A percentile compares a stretch with the other conserved stretches of the same genome.
Conservation (phyloP, 2,888 invertebrate genomes). For the Cloeon dipterum region DNA sequence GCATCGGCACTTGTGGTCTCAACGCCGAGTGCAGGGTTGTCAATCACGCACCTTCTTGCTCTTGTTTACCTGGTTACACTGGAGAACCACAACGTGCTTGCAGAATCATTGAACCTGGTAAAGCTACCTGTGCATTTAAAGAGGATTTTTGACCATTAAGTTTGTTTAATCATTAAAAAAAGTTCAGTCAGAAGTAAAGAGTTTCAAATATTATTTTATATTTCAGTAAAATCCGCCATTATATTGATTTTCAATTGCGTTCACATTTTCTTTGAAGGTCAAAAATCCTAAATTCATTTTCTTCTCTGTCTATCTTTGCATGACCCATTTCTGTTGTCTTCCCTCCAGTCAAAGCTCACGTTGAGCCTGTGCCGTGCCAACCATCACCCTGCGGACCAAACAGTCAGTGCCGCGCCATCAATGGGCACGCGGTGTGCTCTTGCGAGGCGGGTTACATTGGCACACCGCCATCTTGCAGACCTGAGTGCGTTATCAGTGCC, state of each 20-base stretch:
- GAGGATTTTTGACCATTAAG: too few species aligned
- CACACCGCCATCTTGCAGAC: conserved; percentile 50
- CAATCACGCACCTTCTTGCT: conserved; percentile 55
- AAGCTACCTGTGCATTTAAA: too few species aligned
- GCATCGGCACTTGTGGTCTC: conserved; percentile 51
- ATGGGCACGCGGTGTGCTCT: conserved; percentile 52
- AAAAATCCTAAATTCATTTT: conserved; percentile 1
- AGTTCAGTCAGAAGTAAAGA: too few species aligned
- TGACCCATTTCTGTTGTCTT: conserved; percentile 6
- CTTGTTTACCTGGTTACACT: conserved; percentile 44
- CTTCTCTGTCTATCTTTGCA: conserved; percentile 5
- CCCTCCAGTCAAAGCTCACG: conserved; percentile 16
- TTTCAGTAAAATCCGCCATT: too few species aligned
- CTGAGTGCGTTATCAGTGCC: conserved; percentile 54
- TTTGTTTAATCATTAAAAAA: too few species aligned
- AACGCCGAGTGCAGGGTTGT: conserved; percentile 51
- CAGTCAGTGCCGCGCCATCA: conserved; percentile 45
- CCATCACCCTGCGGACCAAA: conserved; percentile 61
- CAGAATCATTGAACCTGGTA: conserved; percentile 17
- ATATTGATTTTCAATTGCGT: not conserved
- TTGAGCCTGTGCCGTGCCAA: conserved; percentile 38
- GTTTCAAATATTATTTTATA: too few species aligned
- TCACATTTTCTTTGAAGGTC: too few species aligned
- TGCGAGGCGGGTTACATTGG: conserved; percentile 49
- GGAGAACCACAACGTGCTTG: conserved; percentile 50